These are phyloP conservation scores for Colaptes auratus DNA, from an alignment of 2,113 vertebrate species.

Conservation along the genomic window DNA sequence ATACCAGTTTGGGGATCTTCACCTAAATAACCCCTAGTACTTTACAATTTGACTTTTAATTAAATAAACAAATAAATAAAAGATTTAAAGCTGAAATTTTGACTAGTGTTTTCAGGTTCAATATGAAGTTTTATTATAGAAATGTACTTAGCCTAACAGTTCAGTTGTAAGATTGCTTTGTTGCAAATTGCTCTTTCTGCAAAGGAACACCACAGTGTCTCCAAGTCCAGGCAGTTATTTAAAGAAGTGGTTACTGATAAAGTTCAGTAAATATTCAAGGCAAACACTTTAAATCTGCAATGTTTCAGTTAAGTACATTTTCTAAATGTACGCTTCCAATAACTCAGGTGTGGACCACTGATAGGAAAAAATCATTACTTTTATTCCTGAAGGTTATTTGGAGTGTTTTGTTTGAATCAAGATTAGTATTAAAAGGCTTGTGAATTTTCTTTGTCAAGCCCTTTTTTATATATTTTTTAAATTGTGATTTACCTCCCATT, in stretches of 20 bases:
- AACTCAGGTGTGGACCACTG: background rate
- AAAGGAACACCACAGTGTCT: background rate
- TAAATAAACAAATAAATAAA: background rate
- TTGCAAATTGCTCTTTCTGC: background rate
- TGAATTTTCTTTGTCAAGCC: background rate
- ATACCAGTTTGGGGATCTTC: background rate
- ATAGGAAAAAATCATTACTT: background rate
- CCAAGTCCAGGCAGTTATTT: background rate
- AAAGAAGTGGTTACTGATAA: background rate
- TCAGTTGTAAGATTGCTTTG: background rate
- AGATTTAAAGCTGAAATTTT: background rate
- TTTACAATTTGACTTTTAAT: background rate
- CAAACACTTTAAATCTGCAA: background rate
- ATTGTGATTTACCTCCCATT: background rate
- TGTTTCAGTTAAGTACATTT: background rate
- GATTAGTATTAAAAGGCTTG: background rate
- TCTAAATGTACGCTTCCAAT: background rate
- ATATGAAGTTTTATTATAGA: background rate
- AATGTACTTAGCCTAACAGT: background rate
- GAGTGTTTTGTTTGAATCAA: background rate
- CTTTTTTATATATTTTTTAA: background rate
- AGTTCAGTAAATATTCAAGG: conserved; percentile 13
- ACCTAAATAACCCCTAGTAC: background rate
- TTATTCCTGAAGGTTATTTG: background rate
- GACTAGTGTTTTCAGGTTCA: background rate